Percentiles rank a stretch among this genome's conserved stretches.
Conservation (phyloP, 2,888 invertebrate genomes). For the Eristalinus aeneus region DNA sequence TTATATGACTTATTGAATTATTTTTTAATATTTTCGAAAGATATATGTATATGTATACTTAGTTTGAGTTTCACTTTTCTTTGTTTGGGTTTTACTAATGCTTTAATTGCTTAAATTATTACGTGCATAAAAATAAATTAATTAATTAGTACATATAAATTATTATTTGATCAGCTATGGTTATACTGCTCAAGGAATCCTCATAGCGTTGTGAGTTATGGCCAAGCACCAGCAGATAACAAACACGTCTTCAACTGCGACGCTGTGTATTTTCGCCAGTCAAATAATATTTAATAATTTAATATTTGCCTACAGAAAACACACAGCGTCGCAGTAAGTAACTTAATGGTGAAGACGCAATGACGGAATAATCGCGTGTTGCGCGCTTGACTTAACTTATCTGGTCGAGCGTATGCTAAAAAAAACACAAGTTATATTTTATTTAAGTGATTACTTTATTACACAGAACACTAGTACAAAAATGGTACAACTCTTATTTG, state of each 20-base stretch:
- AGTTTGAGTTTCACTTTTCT: background rate
- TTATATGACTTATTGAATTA: background rate
- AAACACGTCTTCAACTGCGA: constrained; percentile 29
- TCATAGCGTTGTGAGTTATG: constrained; percentile 32
- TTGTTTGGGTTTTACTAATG: background rate
- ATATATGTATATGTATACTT: background rate
- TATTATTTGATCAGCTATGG: too few species aligned
- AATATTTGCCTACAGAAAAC: constrained; percentile 20
- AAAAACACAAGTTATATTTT: background rate
- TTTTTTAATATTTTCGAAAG: background rate
- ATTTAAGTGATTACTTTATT: background rate
- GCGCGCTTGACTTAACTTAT: background rate
- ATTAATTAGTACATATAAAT: too few species aligned
- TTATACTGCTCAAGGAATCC: background rate
- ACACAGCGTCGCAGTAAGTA: constrained; percentile 6
- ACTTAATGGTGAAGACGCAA: too few species aligned
- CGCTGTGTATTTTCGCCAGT: constrained; percentile 6
- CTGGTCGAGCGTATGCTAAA: background rate
- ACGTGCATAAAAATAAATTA: too few species aligned
- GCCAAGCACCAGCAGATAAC: constrained; percentile 23
- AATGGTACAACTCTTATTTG: background rate
- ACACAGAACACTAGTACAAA: background rate
- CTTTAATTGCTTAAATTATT: too few species aligned
- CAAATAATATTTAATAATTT: constrained; percentile 2
- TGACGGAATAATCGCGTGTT: too few species aligned